Conservation (phyloP, 2,888 invertebrate species). For the Drosophila cognata region DNA sequence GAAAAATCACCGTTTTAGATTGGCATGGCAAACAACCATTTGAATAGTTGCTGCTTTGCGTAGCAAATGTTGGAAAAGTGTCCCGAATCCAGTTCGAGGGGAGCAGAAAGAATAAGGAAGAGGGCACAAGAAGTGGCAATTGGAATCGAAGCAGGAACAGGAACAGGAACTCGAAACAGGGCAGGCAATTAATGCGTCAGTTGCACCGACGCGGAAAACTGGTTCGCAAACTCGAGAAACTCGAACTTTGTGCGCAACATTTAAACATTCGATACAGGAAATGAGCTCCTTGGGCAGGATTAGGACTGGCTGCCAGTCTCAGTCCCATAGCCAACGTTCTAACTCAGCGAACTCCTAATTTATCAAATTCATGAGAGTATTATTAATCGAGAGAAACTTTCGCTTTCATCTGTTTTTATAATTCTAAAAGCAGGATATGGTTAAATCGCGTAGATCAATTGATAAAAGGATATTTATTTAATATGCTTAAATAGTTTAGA, state of each 20-base stretch:
- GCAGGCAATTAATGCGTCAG: conserved; percentile 73
- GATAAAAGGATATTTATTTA: neutral
- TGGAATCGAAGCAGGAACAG: conserved; percentile 9
- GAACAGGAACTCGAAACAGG: conserved; percentile 14
- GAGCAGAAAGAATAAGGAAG: conserved; percentile 7
- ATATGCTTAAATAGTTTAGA: neutral
- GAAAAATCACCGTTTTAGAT: conserved; percentile 74
- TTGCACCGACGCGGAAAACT: conserved; percentile 78
- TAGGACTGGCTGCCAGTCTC: conserved; percentile 10
- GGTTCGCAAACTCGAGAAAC: conserved; percentile 56
- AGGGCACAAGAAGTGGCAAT: conserved; percentile 7
- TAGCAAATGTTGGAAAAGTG: conserved; percentile 50
- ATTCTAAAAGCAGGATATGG: neutral
- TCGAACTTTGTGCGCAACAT: conserved; percentile 14
- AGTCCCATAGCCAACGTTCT: neutral
- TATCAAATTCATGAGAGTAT: neutral
- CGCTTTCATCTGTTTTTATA: neutral
- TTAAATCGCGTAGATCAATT: neutral
- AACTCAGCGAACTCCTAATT: neutral
- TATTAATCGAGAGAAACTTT: neutral
- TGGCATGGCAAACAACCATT: conserved; percentile 71
- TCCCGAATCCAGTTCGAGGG: conserved; percentile 53
- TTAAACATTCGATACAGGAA: conserved; percentile 56
- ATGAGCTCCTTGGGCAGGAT: conserved; percentile 35
- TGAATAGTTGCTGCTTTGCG: conserved; percentile 34